Base-by-base conservation (phyloP, 2,113 vertebrate genomes). In the Anseranas semipalmata region DNA sequence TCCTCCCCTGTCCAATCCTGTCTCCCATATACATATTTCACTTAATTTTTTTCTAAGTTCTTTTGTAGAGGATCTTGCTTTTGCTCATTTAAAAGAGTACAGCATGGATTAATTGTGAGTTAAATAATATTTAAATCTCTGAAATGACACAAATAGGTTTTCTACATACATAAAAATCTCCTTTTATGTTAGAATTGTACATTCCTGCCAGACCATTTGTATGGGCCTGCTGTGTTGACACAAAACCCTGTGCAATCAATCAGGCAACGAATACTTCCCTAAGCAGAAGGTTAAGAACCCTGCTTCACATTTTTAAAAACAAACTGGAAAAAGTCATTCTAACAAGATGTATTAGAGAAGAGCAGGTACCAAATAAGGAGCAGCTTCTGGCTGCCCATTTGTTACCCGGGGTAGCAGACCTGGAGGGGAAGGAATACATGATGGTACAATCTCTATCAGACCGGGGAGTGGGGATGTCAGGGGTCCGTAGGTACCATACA, bases 401-500 rank as follows among this genome's bases (percentile, higher is more conserved):
- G 0, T 33, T 35, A 13, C 8, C 30, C 4, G 10, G 7, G 25
- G 6, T 37, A 14, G 7, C 37, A 4, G 30, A 22, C 12, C 7
- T 18, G 9, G 2, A 55, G 2, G 3, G 1, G n/a, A 91, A 30
- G 5, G 8, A 5, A 24, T 12, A 41, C 7, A 27, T 1, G 52
- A 8, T 1, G 7, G 11, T 28, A 39, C 33, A 32, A 22, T 11
- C 5, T 5, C 41, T 21, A 7, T n/a, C 18, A 67, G 3, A 43
- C 8, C 16, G 32, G 15, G 24, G 4, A 48, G 4, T 6, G 3
- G 4, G 15, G 3, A 15, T 30, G 11, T 28, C 13, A 59, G 65
- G 9, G 1, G 1, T 32, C 10, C 1, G 7, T 10, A 67, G 32
- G 5, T 25, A 63, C 3, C 1, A 19, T 17, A 0, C 0, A 0